phyloP scores from a whole-genome alignment of 2,888 invertebrate species.

The Blera fallax region DNA sequence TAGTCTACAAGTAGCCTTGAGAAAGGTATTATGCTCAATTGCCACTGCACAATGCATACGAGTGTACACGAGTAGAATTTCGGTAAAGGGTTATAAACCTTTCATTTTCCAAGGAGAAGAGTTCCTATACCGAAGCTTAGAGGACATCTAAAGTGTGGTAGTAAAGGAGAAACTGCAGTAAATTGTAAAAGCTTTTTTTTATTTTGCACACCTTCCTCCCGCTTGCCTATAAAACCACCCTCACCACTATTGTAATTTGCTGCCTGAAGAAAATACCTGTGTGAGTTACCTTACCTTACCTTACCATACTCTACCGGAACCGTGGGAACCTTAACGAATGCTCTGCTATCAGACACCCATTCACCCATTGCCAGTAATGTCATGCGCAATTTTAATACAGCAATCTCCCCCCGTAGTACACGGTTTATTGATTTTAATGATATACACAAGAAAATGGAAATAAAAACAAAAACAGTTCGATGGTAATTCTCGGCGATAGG shows the following conservation, averaged over 20 bases:
- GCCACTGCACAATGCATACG: constrained; percentile 36
- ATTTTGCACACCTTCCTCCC: not conserved
- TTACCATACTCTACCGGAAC: constrained; percentile 13
- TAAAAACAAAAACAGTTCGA: constrained; percentile 40
- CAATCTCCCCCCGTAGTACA: constrained; percentile 1
- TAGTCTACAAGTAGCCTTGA: constrained; percentile 57
- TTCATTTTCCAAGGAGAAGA: constrained; percentile 29
- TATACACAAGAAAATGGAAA: constrained; percentile 24
- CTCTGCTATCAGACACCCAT: constrained; percentile 9
- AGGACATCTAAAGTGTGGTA: constrained; percentile 11
- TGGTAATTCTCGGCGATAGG: constrained; percentile 61
- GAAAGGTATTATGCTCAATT: constrained; percentile 62
- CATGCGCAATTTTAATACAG: constrained; percentile 64
- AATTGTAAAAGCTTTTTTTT: constrained; percentile 56
- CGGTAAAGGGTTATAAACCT: constrained; percentile 66
- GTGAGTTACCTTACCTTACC: not conserved
- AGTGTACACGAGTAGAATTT: constrained; percentile 29
- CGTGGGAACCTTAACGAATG: constrained; percentile 68
- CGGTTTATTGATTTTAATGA: constrained; percentile 71
- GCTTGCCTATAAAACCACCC: constrained; percentile 8
- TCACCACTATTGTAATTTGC: constrained; percentile 58
- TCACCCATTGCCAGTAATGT: constrained; percentile 48
- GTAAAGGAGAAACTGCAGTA: constrained; percentile 38
- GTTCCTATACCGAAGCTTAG: constrained; percentile 23
- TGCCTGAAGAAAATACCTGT: constrained; percentile 53